Percentiles rank a stretch among this genome's conserved stretches.
Conservation (phyloP, 2,888 invertebrate species). For the Brassicogethes aeneus region DNA sequence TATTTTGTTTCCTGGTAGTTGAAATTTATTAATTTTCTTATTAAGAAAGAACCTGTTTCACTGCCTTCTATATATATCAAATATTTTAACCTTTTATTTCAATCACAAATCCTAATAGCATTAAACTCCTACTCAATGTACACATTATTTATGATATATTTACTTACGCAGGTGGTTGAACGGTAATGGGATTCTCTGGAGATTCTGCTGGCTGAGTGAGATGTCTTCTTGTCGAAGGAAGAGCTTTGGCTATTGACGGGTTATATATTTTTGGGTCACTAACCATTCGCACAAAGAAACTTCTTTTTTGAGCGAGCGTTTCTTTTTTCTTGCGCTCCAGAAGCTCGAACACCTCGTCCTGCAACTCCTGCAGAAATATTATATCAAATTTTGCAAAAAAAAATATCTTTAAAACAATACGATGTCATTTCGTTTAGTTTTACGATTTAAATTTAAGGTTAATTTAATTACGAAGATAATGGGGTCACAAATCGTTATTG, state of each 20-base stretch:
- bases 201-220: slow-evolving; percentile 45
- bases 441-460: too few species aligned
- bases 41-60: too few species aligned
- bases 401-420: background rate
- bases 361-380: slow-evolving; percentile 40
- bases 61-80: too few species aligned
- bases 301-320: slow-evolving; percentile 81
- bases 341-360: slow-evolving; percentile 68
- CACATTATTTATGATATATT: too few species aligned
- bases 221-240: slow-evolving; percentile 51
- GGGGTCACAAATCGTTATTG: too few species aligned
- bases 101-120: too few species aligned
- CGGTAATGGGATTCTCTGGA: slow-evolving; percentile 39
- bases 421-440: too few species aligned
- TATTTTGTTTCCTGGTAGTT: too few species aligned
- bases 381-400: background rate
- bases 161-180: slow-evolving; percentile 41
- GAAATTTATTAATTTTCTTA: too few species aligned
- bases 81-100: too few species aligned
- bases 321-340: slow-evolving; percentile 66
- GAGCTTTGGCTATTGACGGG: slow-evolving; percentile 75
- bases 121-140: too few species aligned
- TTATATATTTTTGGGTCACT: slow-evolving; percentile 95
- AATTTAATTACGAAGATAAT: too few species aligned
- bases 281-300: slow-evolving; percentile 96